Evolutionary conservation across 2,113 vertebrate genomes (phyloP).

Genomic region (Chlorodrepanis virens): DNA sequence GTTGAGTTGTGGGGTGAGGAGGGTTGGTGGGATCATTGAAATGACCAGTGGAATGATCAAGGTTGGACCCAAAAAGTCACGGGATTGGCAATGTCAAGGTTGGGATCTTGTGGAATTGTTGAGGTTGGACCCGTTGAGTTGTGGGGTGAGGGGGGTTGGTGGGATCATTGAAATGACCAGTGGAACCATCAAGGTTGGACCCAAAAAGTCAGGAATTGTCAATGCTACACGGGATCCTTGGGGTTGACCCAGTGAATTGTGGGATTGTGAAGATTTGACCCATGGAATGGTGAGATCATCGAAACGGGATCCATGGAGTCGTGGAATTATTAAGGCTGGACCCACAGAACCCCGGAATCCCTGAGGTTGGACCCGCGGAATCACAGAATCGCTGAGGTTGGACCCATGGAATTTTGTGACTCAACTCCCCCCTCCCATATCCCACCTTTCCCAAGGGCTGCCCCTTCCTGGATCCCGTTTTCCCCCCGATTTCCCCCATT

Average conservation of each 20-base stretch:
- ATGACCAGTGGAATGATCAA: too few species aligned
- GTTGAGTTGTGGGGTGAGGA: too few species aligned
- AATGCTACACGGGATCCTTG: fast-evolving
- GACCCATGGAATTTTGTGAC: neutral
- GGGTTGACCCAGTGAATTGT: fast-evolving
- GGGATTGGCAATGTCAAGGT: neutral
- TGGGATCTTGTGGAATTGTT: neutral
- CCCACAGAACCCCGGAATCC: fast-evolving
- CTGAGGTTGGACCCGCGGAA: too few species aligned
- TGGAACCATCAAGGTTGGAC: neutral
- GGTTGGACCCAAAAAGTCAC: neutral
- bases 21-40: too few species aligned
- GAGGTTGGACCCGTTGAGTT: fast-evolving
- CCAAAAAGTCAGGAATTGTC: neutral
- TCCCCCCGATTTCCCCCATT: fast-evolving
- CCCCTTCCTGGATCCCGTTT: neutral
- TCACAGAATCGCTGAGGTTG: neutral
- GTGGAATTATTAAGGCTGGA: fast-evolving
- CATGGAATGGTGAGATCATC: too few species aligned
- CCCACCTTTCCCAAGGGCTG: neutral
- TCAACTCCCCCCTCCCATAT: fast-evolving
- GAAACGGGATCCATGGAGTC: neutral
- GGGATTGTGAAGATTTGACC: too few species aligned
- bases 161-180: neutral
- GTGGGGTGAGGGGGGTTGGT: neutral